Evolutionary conservation across 37 sponge, comb jelly and placozoan species (phyloP), one percentile per base, ranked within the genome.

Genomic region (Petrosia ficiformis): DNA sequence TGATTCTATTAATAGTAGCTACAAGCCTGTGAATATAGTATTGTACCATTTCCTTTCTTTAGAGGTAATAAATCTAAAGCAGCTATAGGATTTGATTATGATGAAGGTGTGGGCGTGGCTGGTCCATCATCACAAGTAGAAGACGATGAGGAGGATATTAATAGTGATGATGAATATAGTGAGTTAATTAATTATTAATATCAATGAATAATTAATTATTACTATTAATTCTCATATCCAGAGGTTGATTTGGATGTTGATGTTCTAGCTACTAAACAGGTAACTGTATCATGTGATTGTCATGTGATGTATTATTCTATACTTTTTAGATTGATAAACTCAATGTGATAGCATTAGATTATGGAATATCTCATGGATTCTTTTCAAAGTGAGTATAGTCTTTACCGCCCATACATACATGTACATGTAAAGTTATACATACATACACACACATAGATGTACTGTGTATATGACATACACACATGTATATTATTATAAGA

Each of bases 71-170:
- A 39, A n/a, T 65, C 59, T 1, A 82, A 83, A 35, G 88, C 78
- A 41, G 89, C 91, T 35, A 90, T 94, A 33, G 85, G 77, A 14
- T 94, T 77, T 44, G 48, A 11, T 33, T 94, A 94, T 77, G 84
- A 68, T 10, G 73, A 72, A 3, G 36, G 8, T 0, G 21, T 54
- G n/a, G 64, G 0, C 16, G 68, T 32, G 38, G 65, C 67, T 2
- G n/a, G 32, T 22, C 10, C 24, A 8, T 5, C 61, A 19, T 11
- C 4, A 16, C 28, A 58, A 35, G 21, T 57, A 11, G 82, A 34
- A 37, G 68, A 42, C 1, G 77, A 68, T 3, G 89, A 77, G 36
- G 69, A 74, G n/a, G 74, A 66, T 39, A 82, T 70, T 52, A 78
- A 80, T 60, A 82, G 14, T 48, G 54, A 87, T 26, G 72, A 71